Evolutionary conservation across 2,888 invertebrate genomes (phyloP).

Genomic region (Pristionchus arcanus): DNA sequence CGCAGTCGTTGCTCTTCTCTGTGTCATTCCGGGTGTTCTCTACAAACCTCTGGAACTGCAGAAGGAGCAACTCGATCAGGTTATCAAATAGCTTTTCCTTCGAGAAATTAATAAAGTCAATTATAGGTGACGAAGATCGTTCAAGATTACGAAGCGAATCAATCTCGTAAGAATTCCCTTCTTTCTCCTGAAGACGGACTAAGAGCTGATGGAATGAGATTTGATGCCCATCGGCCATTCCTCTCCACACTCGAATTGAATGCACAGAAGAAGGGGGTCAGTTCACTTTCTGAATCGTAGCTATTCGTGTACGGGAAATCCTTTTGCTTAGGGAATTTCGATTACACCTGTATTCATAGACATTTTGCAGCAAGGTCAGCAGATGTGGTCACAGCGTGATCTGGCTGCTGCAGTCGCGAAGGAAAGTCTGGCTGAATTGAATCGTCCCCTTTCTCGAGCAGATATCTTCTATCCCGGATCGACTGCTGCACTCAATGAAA

Average conservation of each 20-base stretch:
- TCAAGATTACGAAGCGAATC: slow-evolving; percentile 65
- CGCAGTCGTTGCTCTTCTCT: slow-evolving; percentile 90
- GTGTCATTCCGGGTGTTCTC: slow-evolving; percentile 91
- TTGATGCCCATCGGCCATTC: slow-evolving; percentile 65
- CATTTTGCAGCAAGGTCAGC: slow-evolving; percentile 30
- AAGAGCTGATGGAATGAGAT: neutral
- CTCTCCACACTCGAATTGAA: slow-evolving; percentile 75
- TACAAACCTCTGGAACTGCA: slow-evolving; percentile 83
- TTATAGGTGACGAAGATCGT: slow-evolving; percentile 69
- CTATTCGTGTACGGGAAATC: too few species aligned
- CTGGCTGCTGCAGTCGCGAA: slow-evolving; percentile 70
- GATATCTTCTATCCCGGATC: slow-evolving; percentile 93
- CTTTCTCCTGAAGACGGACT: neutral
- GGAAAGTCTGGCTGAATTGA: slow-evolving; percentile 74
- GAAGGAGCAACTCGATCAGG: slow-evolving; percentile 73
- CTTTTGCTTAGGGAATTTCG: too few species aligned
- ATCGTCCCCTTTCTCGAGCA: slow-evolving; percentile 88
- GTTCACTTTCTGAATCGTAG: neutral
- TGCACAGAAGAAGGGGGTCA: slow-evolving; percentile 57
- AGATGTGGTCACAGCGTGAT: slow-evolving; percentile 66
- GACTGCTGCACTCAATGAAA: slow-evolving; percentile 81
- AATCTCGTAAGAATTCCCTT: slow-evolving; percentile 47
- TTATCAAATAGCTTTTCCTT: neutral
- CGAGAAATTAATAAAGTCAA: too few species aligned
- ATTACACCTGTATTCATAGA: neutral